phyloP scores from a whole-genome alignment of 2,888 invertebrate genomes.

The Candidula unifasciata region DNA sequence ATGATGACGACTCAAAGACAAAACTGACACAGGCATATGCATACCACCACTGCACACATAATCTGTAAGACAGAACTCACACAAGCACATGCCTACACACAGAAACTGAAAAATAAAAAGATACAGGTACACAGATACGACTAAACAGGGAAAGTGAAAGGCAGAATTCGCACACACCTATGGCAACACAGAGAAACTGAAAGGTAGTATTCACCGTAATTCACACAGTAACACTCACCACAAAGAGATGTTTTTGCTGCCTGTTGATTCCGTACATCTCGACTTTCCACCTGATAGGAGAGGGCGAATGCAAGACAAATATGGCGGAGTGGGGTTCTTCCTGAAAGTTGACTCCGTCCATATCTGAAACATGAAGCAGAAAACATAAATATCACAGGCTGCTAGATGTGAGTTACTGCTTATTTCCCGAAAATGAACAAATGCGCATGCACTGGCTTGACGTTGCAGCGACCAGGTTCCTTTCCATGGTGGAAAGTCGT shows the following conservation, averaged over 20 bases:
- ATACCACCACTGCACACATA: too few species aligned
- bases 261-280: conserved; percentile 44
- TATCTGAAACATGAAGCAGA: conserved; percentile 1
- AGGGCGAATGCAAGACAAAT: conserved; percentile 52
- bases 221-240: conserved; percentile 29
- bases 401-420: background rate
- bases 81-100: background rate
- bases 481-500: too few species aligned
- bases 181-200: background rate
- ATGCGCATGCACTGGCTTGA: too few species aligned
- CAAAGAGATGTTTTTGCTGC: conserved; percentile 41
- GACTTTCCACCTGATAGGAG: conserved; percentile 53
- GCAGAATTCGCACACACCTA: too few species aligned
- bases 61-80: too few species aligned
- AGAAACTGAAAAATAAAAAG: background rate
- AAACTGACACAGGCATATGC: too few species aligned
- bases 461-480: too few species aligned
- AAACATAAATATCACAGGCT: background rate
- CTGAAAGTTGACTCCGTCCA: conserved; percentile 3
- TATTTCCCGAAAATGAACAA: too few species aligned
- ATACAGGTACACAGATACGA: background rate
- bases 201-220: background rate
- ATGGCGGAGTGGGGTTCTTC: conserved; percentile 43
- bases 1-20: too few species aligned
- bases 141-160: background rate